phyloP scores from a whole-genome alignment of 2,888 invertebrate genomes.

The Cynaeus angustus region DNA sequence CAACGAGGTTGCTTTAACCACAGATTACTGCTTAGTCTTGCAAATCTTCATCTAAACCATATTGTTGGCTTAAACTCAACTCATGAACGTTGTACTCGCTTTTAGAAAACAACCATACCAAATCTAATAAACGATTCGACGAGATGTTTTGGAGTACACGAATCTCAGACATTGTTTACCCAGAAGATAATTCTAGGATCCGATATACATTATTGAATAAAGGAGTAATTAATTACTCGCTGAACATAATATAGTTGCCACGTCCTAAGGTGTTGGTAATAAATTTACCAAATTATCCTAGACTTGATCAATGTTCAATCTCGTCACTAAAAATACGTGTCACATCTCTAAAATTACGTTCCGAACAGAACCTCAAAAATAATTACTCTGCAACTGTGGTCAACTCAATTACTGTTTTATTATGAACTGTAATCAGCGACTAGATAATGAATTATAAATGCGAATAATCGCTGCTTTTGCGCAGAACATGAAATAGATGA shows the following conservation, averaged over 20 bases:
- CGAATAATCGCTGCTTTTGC: conserved; percentile 9
- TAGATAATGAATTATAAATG: conserved; percentile 30
- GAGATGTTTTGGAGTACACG: conserved; percentile 5
- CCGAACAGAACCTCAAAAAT: neutral
- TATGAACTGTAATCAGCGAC: conserved; percentile 23
- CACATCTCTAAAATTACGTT: too few relatives aligned
- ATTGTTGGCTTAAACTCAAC: conserved; percentile 26
- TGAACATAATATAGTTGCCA: conserved; percentile 26
- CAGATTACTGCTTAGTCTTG: conserved; percentile 35
- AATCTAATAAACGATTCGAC: conserved; percentile 16
- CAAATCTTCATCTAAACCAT: conserved; percentile 30
- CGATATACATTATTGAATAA: conserved; percentile 35
- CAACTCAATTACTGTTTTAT: conserved; percentile 28
- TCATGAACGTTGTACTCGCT: conserved; percentile 8
- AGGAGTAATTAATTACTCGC: conserved; percentile 30
- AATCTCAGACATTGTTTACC: conserved; percentile 31
- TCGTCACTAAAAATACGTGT: too few relatives aligned
- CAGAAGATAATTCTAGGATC: conserved; percentile 6
- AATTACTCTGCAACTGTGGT: neutral
- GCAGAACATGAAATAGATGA: conserved; percentile 17
- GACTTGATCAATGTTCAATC: neutral
- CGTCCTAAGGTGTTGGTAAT: conserved; percentile 6
- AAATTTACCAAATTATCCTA: too few relatives aligned
- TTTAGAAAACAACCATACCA: conserved; percentile 23
- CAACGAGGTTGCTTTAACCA: conserved; percentile 21